Evolutionary conservation across 2,113 vertebrate genomes (phyloP).

Genomic region (Bos taurus): DNA sequence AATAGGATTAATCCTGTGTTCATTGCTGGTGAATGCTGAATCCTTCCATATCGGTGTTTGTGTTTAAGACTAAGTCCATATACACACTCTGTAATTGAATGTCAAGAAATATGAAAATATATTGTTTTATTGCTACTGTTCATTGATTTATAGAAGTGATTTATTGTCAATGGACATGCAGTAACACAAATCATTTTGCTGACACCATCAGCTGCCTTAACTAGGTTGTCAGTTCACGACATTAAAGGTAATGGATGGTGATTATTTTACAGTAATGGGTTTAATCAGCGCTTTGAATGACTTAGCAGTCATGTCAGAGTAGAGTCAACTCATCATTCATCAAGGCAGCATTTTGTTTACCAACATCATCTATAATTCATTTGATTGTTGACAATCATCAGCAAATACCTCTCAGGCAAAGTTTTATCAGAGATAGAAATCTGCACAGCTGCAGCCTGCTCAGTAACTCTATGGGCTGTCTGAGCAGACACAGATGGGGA

Average conservation of each 20-base stretch:
- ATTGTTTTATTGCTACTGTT: conserved; percentile 86
- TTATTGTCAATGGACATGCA: conserved; percentile 81
- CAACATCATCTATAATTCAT: conserved; percentile 86
- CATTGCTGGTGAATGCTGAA: conserved; percentile 61
- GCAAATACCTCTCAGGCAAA: conserved; percentile 79
- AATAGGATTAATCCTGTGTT: conserved; percentile 53
- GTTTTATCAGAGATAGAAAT: conserved; percentile 82
- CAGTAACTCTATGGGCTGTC: conserved; percentile 14
- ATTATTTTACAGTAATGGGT: conserved; percentile 88
- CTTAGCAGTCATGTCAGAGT: conserved; percentile 83
- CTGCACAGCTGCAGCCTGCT: conserved; percentile 61
- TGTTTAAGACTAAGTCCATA: conserved; percentile 82
- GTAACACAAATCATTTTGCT: conserved; percentile 84
- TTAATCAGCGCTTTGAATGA: conserved; percentile 86
- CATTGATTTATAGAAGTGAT: conserved; percentile 87
- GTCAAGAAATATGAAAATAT: conserved; percentile 87
- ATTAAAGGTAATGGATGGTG: conserved; percentile 88
- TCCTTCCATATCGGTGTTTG: conserved; percentile 68
- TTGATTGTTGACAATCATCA: conserved; percentile 84
- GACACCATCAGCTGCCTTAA: conserved; percentile 88
- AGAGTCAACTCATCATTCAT: conserved; percentile 82
- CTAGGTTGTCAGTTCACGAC: conserved; percentile 87
- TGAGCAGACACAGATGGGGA: background rate
- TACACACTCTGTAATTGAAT: conserved; percentile 84
- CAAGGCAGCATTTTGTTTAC: conserved; percentile 83